Evolutionary conservation across 1,140 invertebrate species (phyloP).

Genomic region (Drosophila chauvacae): DNA sequence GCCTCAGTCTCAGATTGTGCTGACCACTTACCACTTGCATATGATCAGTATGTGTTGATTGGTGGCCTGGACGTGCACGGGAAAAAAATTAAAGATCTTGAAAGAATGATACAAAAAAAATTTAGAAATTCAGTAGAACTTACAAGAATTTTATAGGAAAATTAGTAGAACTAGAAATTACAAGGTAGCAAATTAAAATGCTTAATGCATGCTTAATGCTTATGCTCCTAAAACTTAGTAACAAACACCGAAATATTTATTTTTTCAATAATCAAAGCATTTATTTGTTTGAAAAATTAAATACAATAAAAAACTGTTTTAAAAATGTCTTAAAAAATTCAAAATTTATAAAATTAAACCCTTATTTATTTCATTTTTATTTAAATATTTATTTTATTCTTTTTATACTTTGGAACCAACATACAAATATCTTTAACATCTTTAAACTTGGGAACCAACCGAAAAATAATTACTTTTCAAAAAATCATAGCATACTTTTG

Average conservation of each 20-base stretch:
- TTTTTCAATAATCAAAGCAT: not conserved
- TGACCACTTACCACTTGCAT: conserved; percentile 72
- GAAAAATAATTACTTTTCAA: too few relatives aligned
- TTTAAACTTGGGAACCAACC: too few relatives aligned
- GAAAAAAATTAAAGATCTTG: not conserved
- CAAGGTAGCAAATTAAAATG: not conserved
- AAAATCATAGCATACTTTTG: too few relatives aligned
- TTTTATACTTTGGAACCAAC: too few relatives aligned
- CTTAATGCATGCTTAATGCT: too few relatives aligned
- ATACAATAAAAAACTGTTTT: not conserved
- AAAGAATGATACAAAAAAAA: not conserved
- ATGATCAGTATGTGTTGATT: conserved; percentile 81
- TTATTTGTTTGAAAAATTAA: not conserved
- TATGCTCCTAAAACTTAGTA: not conserved
- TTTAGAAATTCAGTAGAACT: not conserved
- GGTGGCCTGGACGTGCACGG: conserved; percentile 32
- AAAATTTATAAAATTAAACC: too few relatives aligned
- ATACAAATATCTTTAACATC: too few relatives aligned
- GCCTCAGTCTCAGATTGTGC: conserved; percentile 42
- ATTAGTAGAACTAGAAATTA: too few relatives aligned
- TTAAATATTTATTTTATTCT: too few relatives aligned
- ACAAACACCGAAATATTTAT: not conserved
- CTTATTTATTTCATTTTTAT: not conserved
- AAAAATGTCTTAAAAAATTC: rapidly evolving
- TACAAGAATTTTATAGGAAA: not conserved